Evolutionary conservation across 30 jellyfish, hydroid and myxozoan species (phyloP).

Genomic region (Catostylus mosaicus): DNA sequence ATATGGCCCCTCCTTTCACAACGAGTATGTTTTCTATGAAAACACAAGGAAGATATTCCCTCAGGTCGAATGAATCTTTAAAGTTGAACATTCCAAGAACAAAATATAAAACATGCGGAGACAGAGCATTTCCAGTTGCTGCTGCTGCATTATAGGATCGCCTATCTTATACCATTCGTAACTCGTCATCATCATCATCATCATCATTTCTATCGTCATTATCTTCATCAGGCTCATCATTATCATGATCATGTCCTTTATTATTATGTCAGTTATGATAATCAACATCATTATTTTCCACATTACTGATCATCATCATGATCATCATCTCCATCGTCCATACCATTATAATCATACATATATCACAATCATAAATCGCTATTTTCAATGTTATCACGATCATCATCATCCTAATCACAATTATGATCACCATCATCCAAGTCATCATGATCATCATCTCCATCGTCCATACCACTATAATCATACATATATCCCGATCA

Average conservation of each 20-base stretch:
- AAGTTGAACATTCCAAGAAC: conserved; percentile 14
- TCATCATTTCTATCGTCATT: background rate
- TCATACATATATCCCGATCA: background rate
- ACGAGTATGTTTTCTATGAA: conserved; percentile 11
- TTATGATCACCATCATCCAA: background rate
- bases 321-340: background rate
- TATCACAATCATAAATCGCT: background rate
- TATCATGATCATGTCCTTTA: background rate
- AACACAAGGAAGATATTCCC: conserved; percentile 1
- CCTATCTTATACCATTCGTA: conserved; percentile 9
- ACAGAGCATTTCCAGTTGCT: conserved; percentile 49
- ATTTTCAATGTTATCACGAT: background rate
- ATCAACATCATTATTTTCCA: background rate
- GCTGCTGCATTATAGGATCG: conserved; percentile 43
- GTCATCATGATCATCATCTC: background rate
- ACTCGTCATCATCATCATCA: background rate
- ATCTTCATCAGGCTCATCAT: background rate
- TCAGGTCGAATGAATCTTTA: conserved; percentile 5
- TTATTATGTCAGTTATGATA: background rate
- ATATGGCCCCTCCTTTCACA: conserved; percentile 2
- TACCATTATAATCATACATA: background rate
- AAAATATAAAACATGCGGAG: conserved; percentile 23
- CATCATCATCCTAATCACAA: background rate
- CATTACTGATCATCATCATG: background rate
- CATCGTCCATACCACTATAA: background rate